Conservation (phyloP, 2,888 invertebrate species). For the Oscheius sp. region DNA sequence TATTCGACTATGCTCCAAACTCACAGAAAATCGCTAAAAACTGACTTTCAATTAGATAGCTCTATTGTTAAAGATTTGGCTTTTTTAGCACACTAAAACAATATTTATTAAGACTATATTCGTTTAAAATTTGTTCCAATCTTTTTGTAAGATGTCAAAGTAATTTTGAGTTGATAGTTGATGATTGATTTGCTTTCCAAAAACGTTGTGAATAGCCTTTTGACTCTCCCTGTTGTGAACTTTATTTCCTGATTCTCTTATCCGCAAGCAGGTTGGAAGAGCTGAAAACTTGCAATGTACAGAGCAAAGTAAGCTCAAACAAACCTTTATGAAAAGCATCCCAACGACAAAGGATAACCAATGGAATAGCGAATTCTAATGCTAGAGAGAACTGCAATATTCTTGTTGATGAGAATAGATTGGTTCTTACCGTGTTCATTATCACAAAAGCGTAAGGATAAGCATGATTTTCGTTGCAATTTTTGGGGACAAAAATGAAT, state of each 20-base stretch:
- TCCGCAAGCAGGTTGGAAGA: background rate
- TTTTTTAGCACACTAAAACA: no score
- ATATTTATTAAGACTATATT: no score
- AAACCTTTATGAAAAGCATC: constrained; percentile 13
- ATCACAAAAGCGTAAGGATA: constrained; percentile 16
- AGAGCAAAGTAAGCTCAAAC: background rate
- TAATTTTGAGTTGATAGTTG: background rate
- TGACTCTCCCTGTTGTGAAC: background rate
- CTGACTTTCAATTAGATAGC: no score
- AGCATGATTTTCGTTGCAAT: background rate
- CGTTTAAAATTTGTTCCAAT: constrained; percentile 21
- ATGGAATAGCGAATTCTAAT: constrained; percentile 6
- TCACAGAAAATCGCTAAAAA: no score
- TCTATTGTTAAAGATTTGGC: no score
- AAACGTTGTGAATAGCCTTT: constrained; percentile 2
- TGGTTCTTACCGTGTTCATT: constrained; percentile 29
- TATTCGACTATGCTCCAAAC: no score
- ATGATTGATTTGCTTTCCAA: constrained; percentile 12
- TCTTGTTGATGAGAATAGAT: no score
- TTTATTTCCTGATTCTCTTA: background rate
- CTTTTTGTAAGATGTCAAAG: constrained; percentile 9
- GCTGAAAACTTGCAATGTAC: constrained; percentile 1
- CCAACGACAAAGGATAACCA: constrained; percentile 18
- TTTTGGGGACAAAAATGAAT: constrained; percentile 9
- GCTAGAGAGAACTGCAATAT: constrained; percentile 15